Base-by-base conservation (phyloP, 2,113 vertebrate genomes). In the Sebastes fasciatus region DNA sequence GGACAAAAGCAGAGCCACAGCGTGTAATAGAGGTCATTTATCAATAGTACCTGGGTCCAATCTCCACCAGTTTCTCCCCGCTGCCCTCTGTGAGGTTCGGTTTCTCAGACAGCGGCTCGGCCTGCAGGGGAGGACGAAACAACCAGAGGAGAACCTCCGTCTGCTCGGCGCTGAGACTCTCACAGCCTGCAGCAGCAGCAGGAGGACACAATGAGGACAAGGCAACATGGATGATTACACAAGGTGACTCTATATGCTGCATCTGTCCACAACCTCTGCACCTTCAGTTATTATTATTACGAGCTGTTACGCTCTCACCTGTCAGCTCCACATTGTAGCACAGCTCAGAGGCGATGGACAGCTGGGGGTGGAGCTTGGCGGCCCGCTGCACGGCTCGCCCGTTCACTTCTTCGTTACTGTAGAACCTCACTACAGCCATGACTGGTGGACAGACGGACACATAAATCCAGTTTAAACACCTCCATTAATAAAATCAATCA, bases 321-420 rank as follows among this genome's bases (percentile, higher is more conserved):
- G 94, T 95, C 95, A 97, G 95, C 87, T 96, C 95, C 71, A 97
- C 96, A 5, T 97, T 98, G 95, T 96, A 98, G 91, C 97, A 98
- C 58, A 96, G 91, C 88, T 98, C 97, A 0, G 90, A 94, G 72
- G 88, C 87, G 21, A 96, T 78, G 43, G 95, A 91, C 57, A 94
- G 89, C 48, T 95, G 86, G 1, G 96, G 92, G 65, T 89, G 90
- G 58, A 88, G 93, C 80, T 89, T 93, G 43, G 92, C 81, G 2
- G 92, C 95, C 55, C 84, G 94, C 66, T 90, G 91, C 21, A 89
- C 89, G 67, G 80, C 86, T 5, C 89, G 85, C 8, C 91, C 92
- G 1, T 80, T 85, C 62, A 93, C 95, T 5, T 76, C 79, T 40
- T 95, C 94, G 23, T 91, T 93, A 68, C 89, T 94, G 81, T 97